Conservation (phyloP, 2,113 vertebrate species). For the Chiloscyllium plagiosum region DNA sequence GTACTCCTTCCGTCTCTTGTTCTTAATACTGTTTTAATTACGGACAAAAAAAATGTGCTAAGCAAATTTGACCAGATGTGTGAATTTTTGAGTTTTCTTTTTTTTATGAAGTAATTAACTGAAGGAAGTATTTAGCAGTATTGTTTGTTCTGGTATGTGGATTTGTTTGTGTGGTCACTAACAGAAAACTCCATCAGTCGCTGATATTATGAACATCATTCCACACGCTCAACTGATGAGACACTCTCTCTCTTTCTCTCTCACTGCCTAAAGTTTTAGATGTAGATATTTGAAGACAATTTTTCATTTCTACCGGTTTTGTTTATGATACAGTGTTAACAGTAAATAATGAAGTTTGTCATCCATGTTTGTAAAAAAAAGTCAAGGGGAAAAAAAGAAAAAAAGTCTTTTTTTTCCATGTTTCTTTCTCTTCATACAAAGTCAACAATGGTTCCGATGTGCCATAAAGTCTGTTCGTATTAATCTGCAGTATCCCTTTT, state of each 20-base stretch:
- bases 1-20: constrained; percentile 74
- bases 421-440: constrained; percentile 46
- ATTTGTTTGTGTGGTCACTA: constrained; percentile 78
- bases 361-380: constrained; percentile 65
- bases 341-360: constrained; percentile 81
- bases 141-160: constrained; percentile 81
- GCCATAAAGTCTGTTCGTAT: constrained; percentile 55
- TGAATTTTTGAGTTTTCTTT: constrained; percentile 67
- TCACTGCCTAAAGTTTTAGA: constrained; percentile 96
- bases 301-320: constrained; percentile 77
- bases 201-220: constrained; percentile 71
- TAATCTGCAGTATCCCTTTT: constrained; percentile 33
- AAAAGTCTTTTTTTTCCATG: constrained; percentile 70
- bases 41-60: constrained; percentile 45
- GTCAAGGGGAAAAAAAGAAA: constrained; percentile 34
- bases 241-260: constrained; percentile 77
- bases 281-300: constrained; percentile 79
- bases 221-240: constrained; percentile 72
- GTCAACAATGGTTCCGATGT: constrained; percentile 51
- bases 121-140: constrained; percentile 76
- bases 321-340: constrained; percentile 78
- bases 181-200: constrained; percentile 68
- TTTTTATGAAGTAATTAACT: constrained; percentile 46
- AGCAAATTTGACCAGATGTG: constrained; percentile 62
- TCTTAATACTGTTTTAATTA: constrained; percentile 75